Base-by-base conservation (phyloP, 2,888 invertebrate species). In the Embidobia sp. region DNA sequence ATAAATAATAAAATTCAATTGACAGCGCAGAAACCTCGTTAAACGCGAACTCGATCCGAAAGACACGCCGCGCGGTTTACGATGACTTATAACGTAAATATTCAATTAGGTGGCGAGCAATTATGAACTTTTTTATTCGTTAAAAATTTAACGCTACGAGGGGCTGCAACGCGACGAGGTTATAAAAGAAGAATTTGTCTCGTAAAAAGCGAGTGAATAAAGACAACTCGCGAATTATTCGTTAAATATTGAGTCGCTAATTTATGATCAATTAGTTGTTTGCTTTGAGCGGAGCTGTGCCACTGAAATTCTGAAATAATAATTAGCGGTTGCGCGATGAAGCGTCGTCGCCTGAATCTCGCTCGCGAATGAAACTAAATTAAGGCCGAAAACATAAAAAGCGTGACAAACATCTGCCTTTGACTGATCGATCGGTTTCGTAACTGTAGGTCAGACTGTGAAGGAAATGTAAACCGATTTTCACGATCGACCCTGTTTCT, bases 381-480 rank as follows among this genome's bases (percentile, higher is more conserved):
- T 57, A 76, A 76, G 70, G 64, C 57, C 59, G 70, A 76, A 76
- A 77, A 77, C 72, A 72, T 77, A 66, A 66, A 77, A 70, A 72
- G 40, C 59, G 70, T 49, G 48, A 53, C 70, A 77, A 72, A 72
- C 55, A 64, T 70, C 59, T 76, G 66, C 59, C 55, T 77, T 55
- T 70, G 70, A 51, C 53, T 53, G 61, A 80, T 79, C 79, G 79
- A 81, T 81, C 74, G 72, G 66, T 72, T 66, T 64, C 67, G 69
- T 66, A 70, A 74, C 79, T 79, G 73, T 80, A 80, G 81, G 81
- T 81, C 80, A 79, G 73, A 55, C 77, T 79, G 77, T 74, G 77
- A 78, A 78, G 75, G 76, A 82, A 80, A 81, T 82, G 78, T 81
- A 82, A 82, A 82, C 81, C 82, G 79, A 81, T 82, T 81, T 80